A percentile compares a stretch with the other conserved stretches of the same genome.
Evolutionary conservation across 2,113 vertebrate species (phyloP).

Genomic region (Hemiprocne comata): DNA sequence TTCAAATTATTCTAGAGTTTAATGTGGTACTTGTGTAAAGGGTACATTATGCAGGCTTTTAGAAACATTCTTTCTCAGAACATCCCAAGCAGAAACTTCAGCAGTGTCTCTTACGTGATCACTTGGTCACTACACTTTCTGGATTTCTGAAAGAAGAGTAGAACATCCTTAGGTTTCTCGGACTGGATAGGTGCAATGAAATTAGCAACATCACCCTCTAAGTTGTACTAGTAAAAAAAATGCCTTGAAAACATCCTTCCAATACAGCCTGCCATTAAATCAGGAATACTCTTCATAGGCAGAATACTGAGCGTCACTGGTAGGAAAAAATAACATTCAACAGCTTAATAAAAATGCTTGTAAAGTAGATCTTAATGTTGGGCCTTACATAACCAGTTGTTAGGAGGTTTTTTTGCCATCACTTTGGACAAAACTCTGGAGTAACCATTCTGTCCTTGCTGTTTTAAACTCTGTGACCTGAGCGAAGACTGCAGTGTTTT

Average conservation of each 20-base stretch:
- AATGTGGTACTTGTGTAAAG: not conserved
- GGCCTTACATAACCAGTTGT: not conserved
- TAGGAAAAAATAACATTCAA: constrained; percentile 13
- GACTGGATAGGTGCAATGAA: constrained; percentile 6
- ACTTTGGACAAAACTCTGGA: not conserved
- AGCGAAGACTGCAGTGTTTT: not conserved
- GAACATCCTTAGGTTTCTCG: constrained; percentile 5
- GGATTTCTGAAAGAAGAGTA: not conserved
- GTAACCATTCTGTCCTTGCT: not conserved
- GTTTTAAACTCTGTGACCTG: not conserved
- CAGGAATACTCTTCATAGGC: constrained; percentile 18
- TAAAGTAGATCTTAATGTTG: not conserved
- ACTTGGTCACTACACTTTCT: not conserved
- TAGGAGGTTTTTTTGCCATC: not conserved
- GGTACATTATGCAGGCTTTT: not conserved
- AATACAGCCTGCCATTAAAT: constrained; percentile 29
- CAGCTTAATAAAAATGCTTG: constrained; percentile 43
- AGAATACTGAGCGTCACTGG: constrained; percentile 19
- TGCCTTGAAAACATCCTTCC: constrained; percentile 38
- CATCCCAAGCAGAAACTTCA: not conserved
- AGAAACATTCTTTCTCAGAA: not conserved
- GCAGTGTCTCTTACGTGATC: not conserved
- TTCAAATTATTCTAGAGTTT: not conserved
- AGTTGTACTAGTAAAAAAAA: constrained; percentile 3
- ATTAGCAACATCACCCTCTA: constrained; percentile 12